These are phyloP conservation scores for Cantharis rustica DNA, from an alignment of 2,888 invertebrate species.

Conservation along the genomic window DNA sequence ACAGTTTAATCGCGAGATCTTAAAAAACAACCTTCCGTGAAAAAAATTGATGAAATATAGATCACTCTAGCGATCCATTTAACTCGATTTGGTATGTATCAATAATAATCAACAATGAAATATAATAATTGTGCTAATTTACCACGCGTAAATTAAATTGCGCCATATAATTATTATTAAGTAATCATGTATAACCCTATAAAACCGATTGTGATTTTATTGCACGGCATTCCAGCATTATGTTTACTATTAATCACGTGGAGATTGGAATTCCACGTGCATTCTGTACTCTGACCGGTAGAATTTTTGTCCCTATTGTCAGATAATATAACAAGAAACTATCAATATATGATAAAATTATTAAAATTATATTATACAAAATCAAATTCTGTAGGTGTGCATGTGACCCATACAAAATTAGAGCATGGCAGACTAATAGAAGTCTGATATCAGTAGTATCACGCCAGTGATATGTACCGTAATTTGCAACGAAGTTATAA, in stretches of 20 bases:
- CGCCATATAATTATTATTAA: constrained; percentile 6
- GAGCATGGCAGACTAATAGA: neutral
- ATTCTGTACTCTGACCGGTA: neutral
- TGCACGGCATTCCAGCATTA: constrained; percentile 13
- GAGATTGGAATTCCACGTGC: constrained; percentile 12
- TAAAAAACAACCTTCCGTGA: no score
- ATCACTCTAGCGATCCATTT: neutral
- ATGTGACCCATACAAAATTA: neutral
- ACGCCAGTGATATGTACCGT: neutral
- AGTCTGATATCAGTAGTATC: no score
- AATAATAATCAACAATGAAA: neutral
- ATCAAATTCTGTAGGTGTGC: neutral
- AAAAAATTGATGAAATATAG: neutral
- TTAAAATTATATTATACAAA: no score
- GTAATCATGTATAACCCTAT: constrained; percentile 16
- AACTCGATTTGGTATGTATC: neutral
- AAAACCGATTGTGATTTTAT: constrained; percentile 23
- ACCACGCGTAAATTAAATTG: neutral
- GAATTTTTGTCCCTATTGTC: neutral
- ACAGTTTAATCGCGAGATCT: no score
- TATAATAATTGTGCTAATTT: neutral
- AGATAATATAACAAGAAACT: neutral
- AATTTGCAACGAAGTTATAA: no score
- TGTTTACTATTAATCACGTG: constrained; percentile 20
- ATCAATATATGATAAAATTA: neutral